phyloP scores from a whole-genome alignment of 2,888 invertebrate species.

The Ischnura elegans region DNA sequence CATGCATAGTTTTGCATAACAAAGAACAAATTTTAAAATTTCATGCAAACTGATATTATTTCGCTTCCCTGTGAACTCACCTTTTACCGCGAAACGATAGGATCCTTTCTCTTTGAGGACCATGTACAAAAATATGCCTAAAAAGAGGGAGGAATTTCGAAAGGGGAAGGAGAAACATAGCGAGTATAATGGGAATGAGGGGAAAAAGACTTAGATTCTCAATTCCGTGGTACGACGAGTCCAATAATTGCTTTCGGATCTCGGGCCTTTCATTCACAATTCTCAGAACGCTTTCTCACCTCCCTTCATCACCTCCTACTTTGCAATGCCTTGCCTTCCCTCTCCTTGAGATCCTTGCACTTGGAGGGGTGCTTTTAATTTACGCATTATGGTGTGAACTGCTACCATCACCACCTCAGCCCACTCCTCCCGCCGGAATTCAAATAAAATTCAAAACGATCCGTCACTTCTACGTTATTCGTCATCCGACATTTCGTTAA shows the following conservation, averaged over 20 bases:
- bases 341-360: background rate
- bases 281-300: background rate
- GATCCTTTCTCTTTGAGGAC: no score
- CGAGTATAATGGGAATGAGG: background rate
- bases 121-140: no score
- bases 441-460: constrained; percentile 13
- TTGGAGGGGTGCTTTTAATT: constrained; percentile 3
- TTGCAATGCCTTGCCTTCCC: background rate
- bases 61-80: no score
- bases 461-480: background rate
- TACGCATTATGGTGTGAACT: background rate
- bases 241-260: constrained; percentile 37
- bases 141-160: background rate
- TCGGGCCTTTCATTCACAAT: background rate
- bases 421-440: background rate
- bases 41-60: no score
- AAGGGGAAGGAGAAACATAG: background rate
- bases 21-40: no score
- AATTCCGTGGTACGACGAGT: background rate
- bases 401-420: background rate
- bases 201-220: background rate
- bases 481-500: no score
- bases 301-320: background rate
- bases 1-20: no score
- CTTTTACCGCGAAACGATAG: no score